Evolutionary conservation across 2,888 invertebrate species (phyloP).

Genomic region (Diarsia mendica): DNA sequence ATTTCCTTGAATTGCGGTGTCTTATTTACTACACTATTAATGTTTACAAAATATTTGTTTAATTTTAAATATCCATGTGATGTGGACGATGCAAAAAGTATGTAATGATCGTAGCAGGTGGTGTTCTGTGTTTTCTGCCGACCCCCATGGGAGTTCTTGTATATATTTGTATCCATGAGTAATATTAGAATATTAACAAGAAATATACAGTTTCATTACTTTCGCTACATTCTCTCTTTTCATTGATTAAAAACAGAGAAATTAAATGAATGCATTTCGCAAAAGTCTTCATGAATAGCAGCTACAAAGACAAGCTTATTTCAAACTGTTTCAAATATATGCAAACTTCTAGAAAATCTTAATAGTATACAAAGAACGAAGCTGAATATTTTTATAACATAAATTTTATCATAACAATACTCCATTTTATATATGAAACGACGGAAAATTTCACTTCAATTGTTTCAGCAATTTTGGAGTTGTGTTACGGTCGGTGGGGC

Average conservation of each 20-base stretch:
- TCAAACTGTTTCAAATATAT: not conserved
- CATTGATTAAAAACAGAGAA: not conserved
- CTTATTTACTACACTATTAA: not conserved
- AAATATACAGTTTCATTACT: not conserved
- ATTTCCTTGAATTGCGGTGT: not conserved
- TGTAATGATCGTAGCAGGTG: too few species aligned
- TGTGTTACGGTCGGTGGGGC: conserved; percentile 47
- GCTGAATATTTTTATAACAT: not conserved
- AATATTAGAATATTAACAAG: not conserved
- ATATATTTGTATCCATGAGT: too few species aligned
- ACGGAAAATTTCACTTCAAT: conserved; percentile 42
- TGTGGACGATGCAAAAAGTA: too few species aligned
- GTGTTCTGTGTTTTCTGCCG: too few species aligned
- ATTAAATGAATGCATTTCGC: too few species aligned
- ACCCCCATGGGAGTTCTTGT: too few species aligned
- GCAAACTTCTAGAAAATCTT: not conserved
- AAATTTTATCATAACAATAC: conserved; percentile 12
- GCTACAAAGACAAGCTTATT: not conserved
- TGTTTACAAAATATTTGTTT: not conserved
- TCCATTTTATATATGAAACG: conserved; percentile 26
- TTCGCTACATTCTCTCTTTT: not conserved
- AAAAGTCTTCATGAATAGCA: not conserved
- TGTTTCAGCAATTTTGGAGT: conserved; percentile 49
- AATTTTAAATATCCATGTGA: not conserved
- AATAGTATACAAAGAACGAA: not conserved